These are phyloP conservation scores for Notocelia uddmanniana DNA, from an alignment of 2,888 invertebrate genomes.

Conservation along the genomic window DNA sequence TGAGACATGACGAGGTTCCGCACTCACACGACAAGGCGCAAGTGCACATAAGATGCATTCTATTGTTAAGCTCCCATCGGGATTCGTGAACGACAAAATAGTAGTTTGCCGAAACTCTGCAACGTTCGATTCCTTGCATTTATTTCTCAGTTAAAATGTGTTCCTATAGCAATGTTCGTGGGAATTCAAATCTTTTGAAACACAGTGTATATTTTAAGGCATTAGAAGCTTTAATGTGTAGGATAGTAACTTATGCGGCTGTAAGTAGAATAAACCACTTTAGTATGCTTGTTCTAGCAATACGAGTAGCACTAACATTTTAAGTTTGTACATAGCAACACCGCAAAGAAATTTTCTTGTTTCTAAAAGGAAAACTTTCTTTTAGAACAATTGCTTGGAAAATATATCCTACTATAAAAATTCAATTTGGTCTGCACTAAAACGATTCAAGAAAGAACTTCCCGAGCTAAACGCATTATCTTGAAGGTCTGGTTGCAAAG, in stretches of 20 bases:
- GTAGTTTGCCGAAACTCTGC: constrained; percentile 34
- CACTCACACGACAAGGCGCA: constrained; percentile 59
- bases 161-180: background rate
- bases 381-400: constrained; percentile 33
- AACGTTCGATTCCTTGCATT: constrained; percentile 26
- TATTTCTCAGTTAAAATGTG: constrained; percentile 12
- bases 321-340: constrained; percentile 18
- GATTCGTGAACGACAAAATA: constrained; percentile 49
- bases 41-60: constrained; percentile 60
- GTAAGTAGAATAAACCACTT: background rate
- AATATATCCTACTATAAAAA: constrained; percentile 34
- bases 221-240: background rate
- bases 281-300: background rate
- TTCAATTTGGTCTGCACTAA: constrained; percentile 40
- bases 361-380: constrained; percentile 30
- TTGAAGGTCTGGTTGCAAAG: constrained; percentile 18
- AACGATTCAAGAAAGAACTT: constrained; percentile 33
- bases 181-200: constrained; percentile 10
- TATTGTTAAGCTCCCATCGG: constrained; percentile 57
- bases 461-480: constrained; percentile 20
- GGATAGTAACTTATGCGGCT: background rate
- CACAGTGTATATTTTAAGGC: background rate
- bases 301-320: constrained; percentile 35
- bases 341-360: constrained; percentile 29
- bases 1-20: constrained; percentile 64